Conservation (phyloP, 2,797 vertebrate genomes). For the Lindbergichthys nudifrons region DNA sequence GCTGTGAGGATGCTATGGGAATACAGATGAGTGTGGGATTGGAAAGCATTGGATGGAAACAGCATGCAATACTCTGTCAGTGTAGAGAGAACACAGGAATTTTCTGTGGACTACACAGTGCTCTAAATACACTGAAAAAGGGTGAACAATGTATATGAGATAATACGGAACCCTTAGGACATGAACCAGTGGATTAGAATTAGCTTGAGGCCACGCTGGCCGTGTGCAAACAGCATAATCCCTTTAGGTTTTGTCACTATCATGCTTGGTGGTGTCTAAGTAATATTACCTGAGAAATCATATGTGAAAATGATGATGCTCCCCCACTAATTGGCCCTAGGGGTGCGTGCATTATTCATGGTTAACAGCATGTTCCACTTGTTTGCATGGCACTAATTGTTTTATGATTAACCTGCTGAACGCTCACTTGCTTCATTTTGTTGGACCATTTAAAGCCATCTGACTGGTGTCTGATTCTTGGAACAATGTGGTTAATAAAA, state of each 20-base stretch:
- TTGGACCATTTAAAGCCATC: conserved; percentile 18
- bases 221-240: conserved; percentile 7
- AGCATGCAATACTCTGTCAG: conserved; percentile 11
- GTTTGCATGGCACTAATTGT: conserved; percentile 68
- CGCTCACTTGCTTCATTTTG: conserved; percentile 51
- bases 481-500: conserved; percentile 2
- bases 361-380: conserved; percentile 57
- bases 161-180: conserved; percentile 4
- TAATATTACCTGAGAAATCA: conserved; percentile 46
- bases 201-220: conserved; percentile 10
- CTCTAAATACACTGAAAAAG: conserved; percentile 16
- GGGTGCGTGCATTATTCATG: conserved; percentile 65
- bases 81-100: conserved; percentile 12
- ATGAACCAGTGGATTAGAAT: conserved; percentile 18
- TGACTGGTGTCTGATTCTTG: conserved; percentile 22
- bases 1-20: conserved; percentile 54
- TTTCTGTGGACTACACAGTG: neutral
- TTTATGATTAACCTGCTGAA: conserved; percentile 67
- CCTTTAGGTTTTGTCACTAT: conserved; percentile 31
- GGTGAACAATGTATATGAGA: neutral
- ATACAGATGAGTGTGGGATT: conserved; percentile 60
- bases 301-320: conserved; percentile 50
- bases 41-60: conserved; percentile 30
- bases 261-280: conserved; percentile 25
- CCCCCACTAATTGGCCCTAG: conserved; percentile 52